Evolutionary conservation across 2,888 invertebrate genomes (phyloP), one percentile per base, ranked within the genome.

Genomic region (Oscheius sp.): DNA sequence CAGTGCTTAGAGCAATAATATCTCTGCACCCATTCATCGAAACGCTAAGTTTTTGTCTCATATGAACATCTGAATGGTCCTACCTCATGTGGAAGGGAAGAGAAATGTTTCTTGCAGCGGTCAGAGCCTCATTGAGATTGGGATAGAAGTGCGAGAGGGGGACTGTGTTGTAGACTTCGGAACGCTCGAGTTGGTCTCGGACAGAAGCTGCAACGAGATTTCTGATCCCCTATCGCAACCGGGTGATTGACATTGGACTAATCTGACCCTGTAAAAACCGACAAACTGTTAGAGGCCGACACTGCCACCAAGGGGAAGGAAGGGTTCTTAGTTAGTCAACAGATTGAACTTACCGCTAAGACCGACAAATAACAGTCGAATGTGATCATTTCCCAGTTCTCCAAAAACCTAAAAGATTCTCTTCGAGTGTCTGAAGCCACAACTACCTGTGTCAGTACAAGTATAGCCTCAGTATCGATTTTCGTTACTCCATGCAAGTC

Each of bases 1-100:
- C 77, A n/a, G 81, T 80, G 1, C 82, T 82, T 1, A 84, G 73
- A n/a, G 84, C 82, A 58, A 84, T 83, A 53, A 83, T 79, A 73
- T 84, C 84, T 37, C 84, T 79, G 42, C 77, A 84, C 29, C 84
- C 84, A 58, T 84, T 84, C 83, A 84, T 82, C 13, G 84, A 84
- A 9, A 83, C 84, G 75, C 84, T 84, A 73, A 71, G 82, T 74
- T 2, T 1, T 60, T 60, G 21, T 21, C 33, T 47, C 37, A 37
- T 63, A 5, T 2, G 21, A 50, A 29, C 32, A 47, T 47, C 33
- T 7, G 42, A 63, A 21, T 13, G 0, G 3, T 0, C 21, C 33
- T 51, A 82, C 84, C 84, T 84, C 81, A 79, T 84, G 60, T 82
- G 84, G 55, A 84, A 81, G 32, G 84, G 84, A 32, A 81, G 66